Base-by-base conservation (phyloP, 2,797 vertebrate genomes). In the Epinephelus awoara region DNA sequence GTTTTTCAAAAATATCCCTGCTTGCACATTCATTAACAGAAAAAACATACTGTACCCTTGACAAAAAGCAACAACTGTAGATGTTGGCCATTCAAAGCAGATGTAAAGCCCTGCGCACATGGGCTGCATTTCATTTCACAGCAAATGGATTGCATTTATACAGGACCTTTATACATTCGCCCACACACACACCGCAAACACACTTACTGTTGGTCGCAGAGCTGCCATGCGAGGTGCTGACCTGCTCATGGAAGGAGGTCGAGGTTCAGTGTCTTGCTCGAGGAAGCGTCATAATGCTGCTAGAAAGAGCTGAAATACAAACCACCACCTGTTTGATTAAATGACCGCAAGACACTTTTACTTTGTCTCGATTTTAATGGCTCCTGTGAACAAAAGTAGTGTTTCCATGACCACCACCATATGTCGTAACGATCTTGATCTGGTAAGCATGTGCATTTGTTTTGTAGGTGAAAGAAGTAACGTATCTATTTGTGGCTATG, bases 61-160 rank as follows among this genome's bases (percentile, higher is more conserved):
- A 61, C 5, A 51, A 46, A 61, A 21, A 38, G 38, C 11, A 49
- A 21, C 6, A 12, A 10, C 15, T 49, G 42, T 12, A 23, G 18
- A 65, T 58, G 19, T 66, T 57, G 9, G 7, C 54, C 14, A 8
- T n/a, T 57, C 38, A 56, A n/a, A 44, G 64, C 51, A 5, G 42
- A 23, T 49, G 14, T 34, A n/a, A 57, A 29, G 13, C 19, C 47
- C 25, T 47, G 6, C 5, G 49, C 23, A 62, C 1, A 55, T 7
- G 44, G 23, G 18, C 29, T 46, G 2, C 9, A n/a, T 21, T 27
- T 15, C 64, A 63, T 19, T 27, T 15, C 64, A 63, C 15, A 13
- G 15, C 7, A 58, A 18, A 58, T 27, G 19, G 52, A 66, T 34
- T 52, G 8, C 75, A 59, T 59, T 27, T 42, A 19, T 40, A 68